Conservation (phyloP, 2,888 invertebrate genomes). For the Tuberolachnus salignus region DNA sequence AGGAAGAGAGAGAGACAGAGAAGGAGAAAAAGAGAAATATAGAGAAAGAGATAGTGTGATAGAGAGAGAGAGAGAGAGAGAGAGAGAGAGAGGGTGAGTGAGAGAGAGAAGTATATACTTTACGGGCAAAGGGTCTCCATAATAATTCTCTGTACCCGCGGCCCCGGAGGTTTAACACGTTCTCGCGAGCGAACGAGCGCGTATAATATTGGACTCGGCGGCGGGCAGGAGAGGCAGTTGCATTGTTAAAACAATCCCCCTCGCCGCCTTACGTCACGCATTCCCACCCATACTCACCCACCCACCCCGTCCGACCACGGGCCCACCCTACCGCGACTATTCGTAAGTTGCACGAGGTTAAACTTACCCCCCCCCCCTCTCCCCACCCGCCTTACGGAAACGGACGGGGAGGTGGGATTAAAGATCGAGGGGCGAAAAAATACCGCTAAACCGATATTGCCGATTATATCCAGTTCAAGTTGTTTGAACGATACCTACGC, state of each 20-base stretch:
- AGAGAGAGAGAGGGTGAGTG: background rate
- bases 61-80: background rate
- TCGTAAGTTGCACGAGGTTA: constrained; percentile 1
- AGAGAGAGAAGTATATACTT: background rate
- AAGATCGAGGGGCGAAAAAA: background rate
- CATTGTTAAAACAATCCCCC: constrained; percentile 46
- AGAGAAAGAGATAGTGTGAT: background rate
- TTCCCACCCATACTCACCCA: too few relatives aligned
- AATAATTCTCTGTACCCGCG: constrained; percentile 21
- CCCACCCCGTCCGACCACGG: too few relatives aligned
- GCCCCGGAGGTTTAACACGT: constrained; percentile 46
- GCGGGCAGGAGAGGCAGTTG: background rate
- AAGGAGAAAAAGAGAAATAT: too few relatives aligned
- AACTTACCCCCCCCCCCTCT: too few relatives aligned
- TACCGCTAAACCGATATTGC: background rate
- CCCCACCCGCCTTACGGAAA: background rate
- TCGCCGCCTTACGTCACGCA: too few relatives aligned
- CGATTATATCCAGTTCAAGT: constrained; percentile 6
- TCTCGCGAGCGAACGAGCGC: constrained; percentile 9
- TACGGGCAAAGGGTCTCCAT: background rate
- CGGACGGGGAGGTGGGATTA: constrained; percentile 16
- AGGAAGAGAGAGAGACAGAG: background rate
- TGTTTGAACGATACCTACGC: background rate
- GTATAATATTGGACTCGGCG: background rate
- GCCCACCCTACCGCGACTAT: too few relatives aligned